Evolutionary conservation across 1,140 invertebrate genomes (phyloP), one percentile per base, ranked within the genome.

Genomic region (Ceratosolen fusciceps): DNA sequence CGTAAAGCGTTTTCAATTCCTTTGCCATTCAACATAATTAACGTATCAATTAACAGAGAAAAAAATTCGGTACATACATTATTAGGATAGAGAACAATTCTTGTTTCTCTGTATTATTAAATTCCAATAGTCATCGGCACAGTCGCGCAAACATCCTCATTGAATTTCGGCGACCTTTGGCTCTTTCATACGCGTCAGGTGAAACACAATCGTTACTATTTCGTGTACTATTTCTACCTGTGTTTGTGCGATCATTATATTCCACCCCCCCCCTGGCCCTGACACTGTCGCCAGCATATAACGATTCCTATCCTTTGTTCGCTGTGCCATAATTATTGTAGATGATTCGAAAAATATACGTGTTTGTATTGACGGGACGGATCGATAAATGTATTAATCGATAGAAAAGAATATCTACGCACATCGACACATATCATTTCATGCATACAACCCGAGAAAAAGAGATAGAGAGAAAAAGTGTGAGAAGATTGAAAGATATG

Each of bases 271-370:
- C n/a, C n/a, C n/a, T n/a, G n/a, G n/a, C n/a, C n/a, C n/a, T n/a
- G n/a, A n/a, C n/a, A n/a, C 29, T 37, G 52, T 9, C 10, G 65
- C 37, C 7, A 26, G 9, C 37, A 31, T 1, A 9, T 3, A 3
- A n/a, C 19, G 37, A 52, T 8, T 47, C 81, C 79, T 81, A 81
- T 62, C 43, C 73, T 65, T 60, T 82, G 71, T 83, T 83, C 82
- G 81, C 73, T 62, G 74, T 62, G 74, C 68, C 54, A 77, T 82
- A 81, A 82, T 82, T 82, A 81, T 79, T 56, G 58, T 43, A 1
- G 14, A 3, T 10, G n/a, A n/a, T n/a, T n/a, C n/a, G n/a, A n/a
- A n/a, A n/a, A n/a, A n/a, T n/a, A n/a, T n/a, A n/a, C n/a, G n/a
- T n/a, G n/a, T n/a, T n/a, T n/a, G n/a, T n/a, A n/a, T n/a, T n/a